Conservation (phyloP, 1,140 invertebrate species). For the Anagrus nilaparvatae region DNA sequence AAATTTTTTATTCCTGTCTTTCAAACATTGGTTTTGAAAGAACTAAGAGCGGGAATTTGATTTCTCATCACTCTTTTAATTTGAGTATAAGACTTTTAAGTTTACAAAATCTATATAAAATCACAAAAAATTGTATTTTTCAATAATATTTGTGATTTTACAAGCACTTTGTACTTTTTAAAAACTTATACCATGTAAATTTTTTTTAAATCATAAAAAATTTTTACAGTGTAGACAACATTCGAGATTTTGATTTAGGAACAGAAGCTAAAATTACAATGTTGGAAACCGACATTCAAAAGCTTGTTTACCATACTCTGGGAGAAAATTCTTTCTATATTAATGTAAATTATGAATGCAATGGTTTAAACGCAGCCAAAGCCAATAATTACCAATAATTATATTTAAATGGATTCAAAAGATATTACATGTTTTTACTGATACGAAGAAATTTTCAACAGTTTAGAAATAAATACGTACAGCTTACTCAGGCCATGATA, state of each 20-base stretch:
- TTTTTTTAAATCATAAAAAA: neutral
- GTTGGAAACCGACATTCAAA: neutral
- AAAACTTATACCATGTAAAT: too few species aligned
- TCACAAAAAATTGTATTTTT: too few species aligned
- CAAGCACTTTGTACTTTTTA: neutral
- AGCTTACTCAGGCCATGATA: too few species aligned
- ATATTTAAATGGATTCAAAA: too few species aligned
- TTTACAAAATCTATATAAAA: neutral
- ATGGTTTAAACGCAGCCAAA: neutral
- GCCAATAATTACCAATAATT: conserved; percentile 2
- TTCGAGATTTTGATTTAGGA: neutral
- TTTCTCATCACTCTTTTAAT: neutral
- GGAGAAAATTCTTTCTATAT: neutral
- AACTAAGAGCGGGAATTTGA: too few species aligned
- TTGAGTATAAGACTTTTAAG: neutral
- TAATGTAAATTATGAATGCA: neutral
- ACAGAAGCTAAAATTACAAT: neutral
- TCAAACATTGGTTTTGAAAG: too few species aligned
- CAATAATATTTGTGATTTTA: too few species aligned
- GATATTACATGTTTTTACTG: too few species aligned
- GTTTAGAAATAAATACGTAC: too few species aligned
- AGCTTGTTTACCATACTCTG: neutral
- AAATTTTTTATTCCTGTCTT: too few species aligned
- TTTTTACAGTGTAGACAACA: neutral
- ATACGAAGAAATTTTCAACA: too few species aligned